A percentile compares a stretch with the other conserved stretches of the same genome.
These are phyloP conservation scores for Hesperia comma DNA, from an alignment of 2,888 invertebrate species.

Conservation along the genomic window DNA sequence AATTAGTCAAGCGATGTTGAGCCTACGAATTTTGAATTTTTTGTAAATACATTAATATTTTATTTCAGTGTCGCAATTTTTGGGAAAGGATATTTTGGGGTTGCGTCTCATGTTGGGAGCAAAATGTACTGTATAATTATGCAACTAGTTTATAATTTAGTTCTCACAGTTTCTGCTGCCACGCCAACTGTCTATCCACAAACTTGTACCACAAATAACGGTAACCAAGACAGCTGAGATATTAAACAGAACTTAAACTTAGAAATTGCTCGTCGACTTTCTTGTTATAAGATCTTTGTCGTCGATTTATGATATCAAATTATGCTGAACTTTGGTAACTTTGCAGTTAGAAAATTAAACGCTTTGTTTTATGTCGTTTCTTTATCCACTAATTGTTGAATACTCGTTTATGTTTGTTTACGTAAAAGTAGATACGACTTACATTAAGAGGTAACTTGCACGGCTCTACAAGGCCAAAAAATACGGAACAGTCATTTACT, in stretches of 20 bases:
- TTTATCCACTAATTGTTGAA: neutral
- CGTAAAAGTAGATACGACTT: too few species aligned
- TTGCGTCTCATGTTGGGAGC: too few species aligned
- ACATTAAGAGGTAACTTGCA: too few species aligned
- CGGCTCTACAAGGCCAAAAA: too few species aligned
- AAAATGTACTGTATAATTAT: too few species aligned
- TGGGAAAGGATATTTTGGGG: too few species aligned
- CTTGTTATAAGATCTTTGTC: slow-evolving; percentile 12
- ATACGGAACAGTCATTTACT: too few species aligned
- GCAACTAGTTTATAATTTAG: neutral
- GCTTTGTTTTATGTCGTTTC: neutral
- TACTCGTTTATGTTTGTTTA: neutral
- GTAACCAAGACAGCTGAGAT: neutral
- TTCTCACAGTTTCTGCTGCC: neutral
- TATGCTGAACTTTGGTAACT: neutral
- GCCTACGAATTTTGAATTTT: too few species aligned
- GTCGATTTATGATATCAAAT: slow-evolving; percentile 8
- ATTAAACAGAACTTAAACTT: slow-evolving; percentile 18
- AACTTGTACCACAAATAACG: slow-evolving; percentile 15
- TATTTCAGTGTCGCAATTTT: too few species aligned
- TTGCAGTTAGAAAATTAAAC: neutral
- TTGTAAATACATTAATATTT: too few species aligned
- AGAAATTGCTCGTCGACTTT: slow-evolving; percentile 13
- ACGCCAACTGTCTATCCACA: neutral
- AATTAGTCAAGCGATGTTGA: too few species aligned